Percentiles rank a stretch among this genome's conserved stretches.
Conservation (phyloP, 2,888 invertebrate genomes). For the Phaonia tiefii region DNA sequence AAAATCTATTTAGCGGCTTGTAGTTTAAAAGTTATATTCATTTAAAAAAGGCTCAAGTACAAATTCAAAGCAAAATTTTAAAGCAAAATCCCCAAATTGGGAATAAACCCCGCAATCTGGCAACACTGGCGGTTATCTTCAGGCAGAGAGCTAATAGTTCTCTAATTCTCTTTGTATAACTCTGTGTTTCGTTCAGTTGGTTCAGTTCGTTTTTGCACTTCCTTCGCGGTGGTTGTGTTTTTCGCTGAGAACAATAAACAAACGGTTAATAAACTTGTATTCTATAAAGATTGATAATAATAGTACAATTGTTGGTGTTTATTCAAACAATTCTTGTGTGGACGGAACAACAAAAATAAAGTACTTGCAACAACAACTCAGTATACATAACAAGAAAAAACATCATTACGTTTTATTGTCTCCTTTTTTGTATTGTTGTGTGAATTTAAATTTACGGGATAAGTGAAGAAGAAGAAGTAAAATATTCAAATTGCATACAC, state of each 20-base stretch:
- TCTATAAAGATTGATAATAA: background rate
- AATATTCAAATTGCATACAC: slow-evolving; percentile 53
- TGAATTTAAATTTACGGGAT: slow-evolving; percentile 29
- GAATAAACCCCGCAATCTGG: too few species aligned
- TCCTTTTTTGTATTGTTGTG: background rate
- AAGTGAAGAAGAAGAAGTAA: slow-evolving; percentile 31
- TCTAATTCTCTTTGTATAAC: too few species aligned
- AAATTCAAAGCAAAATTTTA: too few species aligned
- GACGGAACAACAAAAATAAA: slow-evolving; percentile 40
- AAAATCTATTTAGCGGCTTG: too few species aligned
- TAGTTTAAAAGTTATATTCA: too few species aligned
- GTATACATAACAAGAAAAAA: background rate
- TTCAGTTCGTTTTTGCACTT: slow-evolving; percentile 65
- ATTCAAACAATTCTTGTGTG: slow-evolving; percentile 43
- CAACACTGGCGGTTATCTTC: too few species aligned
- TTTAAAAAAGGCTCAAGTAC: too few species aligned
- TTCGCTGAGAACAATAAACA: background rate
- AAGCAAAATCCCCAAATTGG: too few species aligned
- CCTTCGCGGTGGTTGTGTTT: slow-evolving; percentile 58
- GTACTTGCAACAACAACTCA: slow-evolving; percentile 8
- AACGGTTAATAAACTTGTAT: background rate
- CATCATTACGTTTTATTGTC: background rate
- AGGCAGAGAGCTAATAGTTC: too few species aligned
- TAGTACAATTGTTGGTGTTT: background rate
- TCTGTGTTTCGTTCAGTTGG: too few species aligned